Evolutionary conservation across 2,888 invertebrate species (phyloP), one percentile per base, ranked within the genome.

Genomic region (Eristalinus aeneus): DNA sequence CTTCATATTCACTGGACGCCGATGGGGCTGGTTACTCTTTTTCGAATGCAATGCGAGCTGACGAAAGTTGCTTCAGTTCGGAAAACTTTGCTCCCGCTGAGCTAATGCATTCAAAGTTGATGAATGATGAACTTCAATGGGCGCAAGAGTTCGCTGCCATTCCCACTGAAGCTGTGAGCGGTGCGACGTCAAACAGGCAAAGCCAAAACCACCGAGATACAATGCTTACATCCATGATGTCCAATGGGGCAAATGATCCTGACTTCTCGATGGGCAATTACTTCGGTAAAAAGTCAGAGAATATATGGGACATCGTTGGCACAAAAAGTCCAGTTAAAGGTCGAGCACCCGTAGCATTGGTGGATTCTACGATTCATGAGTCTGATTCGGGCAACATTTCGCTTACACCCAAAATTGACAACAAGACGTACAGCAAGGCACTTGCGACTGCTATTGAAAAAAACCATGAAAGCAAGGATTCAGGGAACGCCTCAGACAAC

Each of bases 231-330:
- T 91, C 91, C 0, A 86, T 91, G 22, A 89, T 91, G 78, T 78
- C 82, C 2, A 87, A 68, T 56, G 71, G 65, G 64, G 88, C 83
- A 0, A 88, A 86, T 6, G 91, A 92, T 88, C 89, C 90, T 0
- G 89, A 92, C 77, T 91, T 92, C 81, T 92, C 92, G 0, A 84
- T 92, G 53, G 92, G 92, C 12, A 90, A 88, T 16, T 92, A 91
- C 73, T 92, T 92, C 61, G 89, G 90, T 53, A 89, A 89, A 76
- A 90, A 92, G 31, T 92, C 92, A 0, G 92, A 92, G 4, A 90
- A 91, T 65, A 78, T 92, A 39, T 88, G 89, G 22, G 88, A 90
- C 46, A 91, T 92, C 67, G 89, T 90, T 2, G 71, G 80, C 5
- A 77, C 83, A 2, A 88, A 87, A 27, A 89, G 89, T 68, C 90